Evolutionary conservation across 2,888 invertebrate genomes (phyloP).

Genomic region (Rhodophaea formosa): DNA sequence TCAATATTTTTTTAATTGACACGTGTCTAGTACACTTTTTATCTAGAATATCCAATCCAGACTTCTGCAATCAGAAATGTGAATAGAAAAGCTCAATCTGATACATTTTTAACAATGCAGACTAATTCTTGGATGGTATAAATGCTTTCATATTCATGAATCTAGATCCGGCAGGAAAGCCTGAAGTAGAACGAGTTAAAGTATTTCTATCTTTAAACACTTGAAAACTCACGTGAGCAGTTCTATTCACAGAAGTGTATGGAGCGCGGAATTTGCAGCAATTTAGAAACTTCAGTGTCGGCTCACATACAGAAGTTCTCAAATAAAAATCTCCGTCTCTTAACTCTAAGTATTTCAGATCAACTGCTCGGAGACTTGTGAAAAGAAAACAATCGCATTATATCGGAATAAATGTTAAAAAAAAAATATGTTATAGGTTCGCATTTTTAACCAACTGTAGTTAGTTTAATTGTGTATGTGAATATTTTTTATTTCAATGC

Average conservation of each 20-base stretch:
- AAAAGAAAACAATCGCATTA: too few species aligned
- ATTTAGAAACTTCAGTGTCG: constrained; percentile 13
- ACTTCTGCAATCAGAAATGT: too few species aligned
- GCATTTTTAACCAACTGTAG: too few species aligned
- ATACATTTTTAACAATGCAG: neutral
- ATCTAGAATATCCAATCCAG: too few species aligned
- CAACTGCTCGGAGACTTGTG: constrained; percentile 1
- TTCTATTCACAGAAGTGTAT: constrained; percentile 10
- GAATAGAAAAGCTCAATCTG: too few species aligned
- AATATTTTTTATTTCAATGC: too few species aligned
- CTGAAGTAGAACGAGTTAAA: constrained; percentile 7
- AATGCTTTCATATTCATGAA: neutral
- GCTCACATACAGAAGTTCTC: constrained; percentile 10
- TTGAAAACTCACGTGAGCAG: constrained; percentile 8
- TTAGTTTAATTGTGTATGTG: too few species aligned
- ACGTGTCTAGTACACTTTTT: too few species aligned
- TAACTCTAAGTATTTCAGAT: neutral
- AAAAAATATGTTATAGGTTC: too few species aligned
- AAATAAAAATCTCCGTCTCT: constrained; percentile 11
- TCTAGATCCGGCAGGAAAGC: neutral
- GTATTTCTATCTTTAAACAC: constrained; percentile 16
- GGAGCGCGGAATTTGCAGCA: constrained; percentile 9
- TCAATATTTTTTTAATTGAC: too few species aligned
- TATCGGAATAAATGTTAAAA: too few species aligned
- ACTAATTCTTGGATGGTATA: neutral